phyloP scores from a whole-genome alignment of 2,888 invertebrate genomes.

The Harmothoe impar region DNA sequence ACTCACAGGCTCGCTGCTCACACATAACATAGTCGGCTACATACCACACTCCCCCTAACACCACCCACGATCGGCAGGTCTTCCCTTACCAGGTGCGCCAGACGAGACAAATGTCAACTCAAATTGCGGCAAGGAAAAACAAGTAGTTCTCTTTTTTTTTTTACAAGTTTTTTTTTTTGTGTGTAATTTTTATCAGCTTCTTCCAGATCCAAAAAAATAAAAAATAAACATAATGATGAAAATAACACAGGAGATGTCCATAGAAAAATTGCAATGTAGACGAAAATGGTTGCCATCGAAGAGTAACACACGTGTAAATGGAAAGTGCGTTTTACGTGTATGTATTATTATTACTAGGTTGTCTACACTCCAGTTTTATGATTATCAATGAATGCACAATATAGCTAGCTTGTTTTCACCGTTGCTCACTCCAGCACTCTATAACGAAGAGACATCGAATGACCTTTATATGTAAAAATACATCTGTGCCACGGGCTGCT shows the following conservation, averaged over 20 bases:
- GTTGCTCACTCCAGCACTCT: slow-evolving; percentile 53
- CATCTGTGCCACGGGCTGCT: slow-evolving; percentile 40
- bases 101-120: slow-evolving; percentile 56
- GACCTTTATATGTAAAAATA: slow-evolving; percentile 52
- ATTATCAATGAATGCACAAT: slow-evolving; percentile 58
- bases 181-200: neutral
- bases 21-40: neutral
- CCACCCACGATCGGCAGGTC: slow-evolving; percentile 14
- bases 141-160: neutral
- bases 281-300: slow-evolving; percentile 21
- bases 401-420: slow-evolving; percentile 59
- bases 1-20: slow-evolving; percentile 5
- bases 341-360: slow-evolving; percentile 40
- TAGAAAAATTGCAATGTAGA: slow-evolving; percentile 55
- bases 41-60: slow-evolving; percentile 41
- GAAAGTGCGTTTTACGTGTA: slow-evolving; percentile 57
- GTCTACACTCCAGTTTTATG: slow-evolving; percentile 23
- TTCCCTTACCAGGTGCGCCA: neutral
- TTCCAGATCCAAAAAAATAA: neutral
- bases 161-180: neutral
- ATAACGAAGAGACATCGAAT: slow-evolving; percentile 51
- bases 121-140: slow-evolving; percentile 54
- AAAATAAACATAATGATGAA: neutral
- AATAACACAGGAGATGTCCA: neutral
- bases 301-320: slow-evolving; percentile 53